Evolutionary conservation across 2,797 vertebrate species (phyloP).

Genomic region (Onychomys leucogaster): DNA sequence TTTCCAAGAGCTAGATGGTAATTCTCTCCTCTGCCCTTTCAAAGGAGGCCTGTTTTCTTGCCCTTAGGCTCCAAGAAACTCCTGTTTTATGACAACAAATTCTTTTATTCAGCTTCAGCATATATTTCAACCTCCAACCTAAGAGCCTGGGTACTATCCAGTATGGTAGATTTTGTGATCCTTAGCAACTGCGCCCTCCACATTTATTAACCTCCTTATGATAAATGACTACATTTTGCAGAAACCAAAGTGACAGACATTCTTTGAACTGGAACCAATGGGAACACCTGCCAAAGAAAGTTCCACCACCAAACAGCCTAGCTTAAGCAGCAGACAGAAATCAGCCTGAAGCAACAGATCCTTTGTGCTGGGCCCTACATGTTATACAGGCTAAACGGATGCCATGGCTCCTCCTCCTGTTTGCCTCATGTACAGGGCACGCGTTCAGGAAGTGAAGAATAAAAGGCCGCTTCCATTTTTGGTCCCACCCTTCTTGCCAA

Average conservation of each 20-base stretch:
- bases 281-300: conserved; percentile 44
- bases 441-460: conserved; percentile 76
- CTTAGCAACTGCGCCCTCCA: not conserved
- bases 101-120: not conserved
- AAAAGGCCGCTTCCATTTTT: conserved; percentile 84
- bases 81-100: not conserved
- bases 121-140: not conserved
- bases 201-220: not conserved
- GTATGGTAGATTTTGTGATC: not conserved
- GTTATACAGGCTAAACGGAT: not conserved
- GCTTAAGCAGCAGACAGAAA: conserved; percentile 35
- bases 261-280: conserved; percentile 51
- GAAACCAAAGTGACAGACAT: conserved; percentile 37
- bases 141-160: not conserved
- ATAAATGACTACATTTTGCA: conserved; percentile 36
- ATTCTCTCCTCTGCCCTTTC: not conserved
- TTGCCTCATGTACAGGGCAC: conserved; percentile 61
- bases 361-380: conserved; percentile 41
- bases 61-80: not conserved
- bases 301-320: conserved; percentile 23
- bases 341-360: not conserved
- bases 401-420: conserved; percentile 35
- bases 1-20: not conserved
- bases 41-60: not conserved
- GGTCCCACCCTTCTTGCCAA: conserved; percentile 81